phyloP scores from a whole-genome alignment of 2,888 invertebrate genomes.

The Apomyelois bistriatella region DNA sequence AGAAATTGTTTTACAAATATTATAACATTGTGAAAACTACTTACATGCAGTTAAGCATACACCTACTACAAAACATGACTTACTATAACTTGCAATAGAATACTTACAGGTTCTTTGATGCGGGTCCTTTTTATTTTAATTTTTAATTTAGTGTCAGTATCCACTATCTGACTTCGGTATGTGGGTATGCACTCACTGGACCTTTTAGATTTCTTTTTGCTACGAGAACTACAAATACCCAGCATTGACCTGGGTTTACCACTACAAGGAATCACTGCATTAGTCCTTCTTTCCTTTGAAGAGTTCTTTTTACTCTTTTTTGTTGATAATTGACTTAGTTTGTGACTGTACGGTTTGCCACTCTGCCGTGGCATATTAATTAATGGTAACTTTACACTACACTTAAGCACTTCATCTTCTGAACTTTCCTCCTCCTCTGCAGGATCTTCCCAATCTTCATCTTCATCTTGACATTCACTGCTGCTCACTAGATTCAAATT shows the following conservation, averaged over 20 bases:
- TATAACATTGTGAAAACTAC: no score
- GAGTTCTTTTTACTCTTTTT: slow-evolving; percentile 70
- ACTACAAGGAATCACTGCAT: slow-evolving; percentile 65
- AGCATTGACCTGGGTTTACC: slow-evolving; percentile 76
- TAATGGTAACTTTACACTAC: slow-evolving; percentile 72
- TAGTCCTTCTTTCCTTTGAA: slow-evolving; percentile 57
- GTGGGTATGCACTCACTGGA: slow-evolving; percentile 57
- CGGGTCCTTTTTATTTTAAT: slow-evolving; percentile 85
- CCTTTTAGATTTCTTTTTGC: slow-evolving; percentile 74
- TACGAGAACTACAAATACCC: slow-evolving; percentile 68
- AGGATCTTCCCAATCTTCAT: slow-evolving; percentile 43
- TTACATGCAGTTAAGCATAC: no score
- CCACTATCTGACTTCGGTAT: slow-evolving; percentile 82
- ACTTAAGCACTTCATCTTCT: slow-evolving; percentile 70
- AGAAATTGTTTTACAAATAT: no score
- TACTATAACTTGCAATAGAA: slow-evolving; percentile 5
- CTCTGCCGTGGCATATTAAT: slow-evolving; percentile 61
- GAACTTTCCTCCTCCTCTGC: slow-evolving; percentile 60
- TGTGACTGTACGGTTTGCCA: slow-evolving; percentile 78
- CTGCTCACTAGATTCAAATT: slow-evolving; percentile 77
- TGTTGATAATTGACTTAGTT: slow-evolving; percentile 78
- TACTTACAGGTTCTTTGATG: slow-evolving; percentile 63
- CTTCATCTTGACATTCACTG: slow-evolving; percentile 66
- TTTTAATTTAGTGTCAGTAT: slow-evolving; percentile 83
- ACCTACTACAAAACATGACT: not conserved